These are phyloP conservation scores for Erpetoichthys calabaricus DNA, from an alignment of 2,797 vertebrate genomes.

Conservation along the genomic window DNA sequence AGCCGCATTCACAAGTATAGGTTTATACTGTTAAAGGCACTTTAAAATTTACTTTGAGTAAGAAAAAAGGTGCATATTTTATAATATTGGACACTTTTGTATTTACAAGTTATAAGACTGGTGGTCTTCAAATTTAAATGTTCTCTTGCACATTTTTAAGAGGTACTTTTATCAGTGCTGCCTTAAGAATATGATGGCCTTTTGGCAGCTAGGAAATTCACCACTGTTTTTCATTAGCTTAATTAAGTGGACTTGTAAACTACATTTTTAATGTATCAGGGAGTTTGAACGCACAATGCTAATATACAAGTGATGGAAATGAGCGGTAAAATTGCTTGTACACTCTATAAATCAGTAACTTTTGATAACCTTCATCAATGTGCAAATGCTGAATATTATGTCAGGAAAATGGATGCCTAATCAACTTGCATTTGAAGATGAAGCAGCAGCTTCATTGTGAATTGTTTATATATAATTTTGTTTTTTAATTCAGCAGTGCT, in stretches of 20 bases:
- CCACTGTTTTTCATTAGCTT: constrained; percentile 14
- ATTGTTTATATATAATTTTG: background rate
- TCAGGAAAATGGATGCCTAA: constrained; percentile 1
- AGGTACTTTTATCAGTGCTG: constrained; percentile 31
- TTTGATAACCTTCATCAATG: background rate
- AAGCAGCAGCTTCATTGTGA: background rate
- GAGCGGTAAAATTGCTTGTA: background rate
- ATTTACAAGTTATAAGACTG: constrained; percentile 15
- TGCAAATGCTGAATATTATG: background rate
- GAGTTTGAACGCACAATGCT: constrained; percentile 10
- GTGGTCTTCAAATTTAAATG: constrained; percentile 17
- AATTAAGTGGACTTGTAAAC: constrained; percentile 10
- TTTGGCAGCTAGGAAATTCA: constrained; percentile 13
- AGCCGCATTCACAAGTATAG: constrained; percentile 6
- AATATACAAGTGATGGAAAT: background rate
- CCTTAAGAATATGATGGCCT: constrained; percentile 32
- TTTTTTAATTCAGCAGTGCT: background rate
- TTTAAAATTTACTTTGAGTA: constrained; percentile 18
- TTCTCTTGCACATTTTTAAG: constrained; percentile 31
- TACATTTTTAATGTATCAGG: constrained; percentile 10
- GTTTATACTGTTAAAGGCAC: constrained; percentile 10
- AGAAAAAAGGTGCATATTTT: constrained; percentile 27
- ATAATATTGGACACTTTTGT: constrained; percentile 25
- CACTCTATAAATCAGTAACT: constrained; percentile 1
- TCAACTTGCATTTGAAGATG: background rate